Evolutionary conservation across 2,113 vertebrate species (phyloP).

Genomic region (Anseranas semipalmata): DNA sequence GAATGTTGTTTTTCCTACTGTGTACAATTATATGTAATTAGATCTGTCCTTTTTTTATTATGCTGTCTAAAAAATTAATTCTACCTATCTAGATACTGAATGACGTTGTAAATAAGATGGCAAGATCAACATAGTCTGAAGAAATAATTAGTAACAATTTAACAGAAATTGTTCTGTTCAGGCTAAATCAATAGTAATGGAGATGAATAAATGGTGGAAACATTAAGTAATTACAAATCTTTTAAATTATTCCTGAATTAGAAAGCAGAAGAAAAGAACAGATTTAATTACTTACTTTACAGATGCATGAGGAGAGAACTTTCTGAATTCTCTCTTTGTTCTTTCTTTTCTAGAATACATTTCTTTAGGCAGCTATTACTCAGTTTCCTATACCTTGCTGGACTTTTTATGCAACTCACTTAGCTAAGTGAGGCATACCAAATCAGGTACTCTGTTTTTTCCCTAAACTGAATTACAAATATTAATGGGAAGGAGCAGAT

Average conservation of each 20-base stretch:
- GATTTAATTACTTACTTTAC: constrained; percentile 40
- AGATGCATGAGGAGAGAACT: constrained; percentile 19
- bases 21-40: constrained; percentile 65
- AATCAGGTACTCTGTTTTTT: not conserved
- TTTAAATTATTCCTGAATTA: constrained; percentile 64
- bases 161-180: constrained; percentile 47
- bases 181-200: constrained; percentile 48
- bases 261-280: constrained; percentile 20
- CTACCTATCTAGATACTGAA: constrained; percentile 36
- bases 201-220: constrained; percentile 47
- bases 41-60: constrained; percentile 51
- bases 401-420: not conserved
- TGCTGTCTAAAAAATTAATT: constrained; percentile 64
- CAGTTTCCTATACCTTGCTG: not conserved
- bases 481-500: not conserved
- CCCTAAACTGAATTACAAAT: not conserved
- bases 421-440: not conserved
- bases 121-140: constrained; percentile 44
- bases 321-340: constrained; percentile 1
- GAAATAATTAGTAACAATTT: constrained; percentile 65
- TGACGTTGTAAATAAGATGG: constrained; percentile 33
- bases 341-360: not conserved
- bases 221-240: constrained; percentile 55
- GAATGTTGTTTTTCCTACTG: constrained; percentile 46
- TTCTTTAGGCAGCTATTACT: not conserved